Evolutionary conservation across 2,113 vertebrate species (phyloP).

Genomic region (Calidris pygmaea): DNA sequence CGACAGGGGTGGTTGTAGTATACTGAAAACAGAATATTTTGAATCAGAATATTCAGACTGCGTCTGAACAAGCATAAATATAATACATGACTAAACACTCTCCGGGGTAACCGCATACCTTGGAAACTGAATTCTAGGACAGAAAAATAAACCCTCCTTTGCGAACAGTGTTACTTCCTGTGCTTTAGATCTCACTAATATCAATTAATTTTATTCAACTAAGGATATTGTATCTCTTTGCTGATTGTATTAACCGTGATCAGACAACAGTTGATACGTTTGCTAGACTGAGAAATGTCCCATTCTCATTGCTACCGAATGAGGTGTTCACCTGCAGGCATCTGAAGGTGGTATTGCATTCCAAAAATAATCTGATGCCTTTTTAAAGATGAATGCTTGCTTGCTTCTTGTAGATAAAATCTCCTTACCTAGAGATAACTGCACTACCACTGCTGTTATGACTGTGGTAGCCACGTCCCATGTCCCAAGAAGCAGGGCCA

Average conservation of each 20-base stretch:
- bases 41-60: too few relatives aligned
- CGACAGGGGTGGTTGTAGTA: not conserved
- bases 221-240: not conserved
- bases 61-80: not conserved
- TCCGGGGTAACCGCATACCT: not conserved
- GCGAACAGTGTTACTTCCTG: not conserved
- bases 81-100: not conserved
- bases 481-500: not conserved
- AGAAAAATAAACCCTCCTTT: not conserved
- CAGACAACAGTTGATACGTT: not conserved
- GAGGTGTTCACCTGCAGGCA: not conserved
- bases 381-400: not conserved
- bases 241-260: not conserved
- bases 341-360: not conserved
- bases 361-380: not conserved
- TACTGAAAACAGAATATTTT: not conserved
- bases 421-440: not conserved
- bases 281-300: not conserved
- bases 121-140: not conserved
- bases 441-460: too few relatives aligned
- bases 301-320: not conserved
- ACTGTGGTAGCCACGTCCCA: accelerated
- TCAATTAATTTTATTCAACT: not conserved
- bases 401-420: not conserved
- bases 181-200: not conserved